Conservation (phyloP, 1,140 invertebrate genomes). For the Phenacoccus solenopsis region DNA sequence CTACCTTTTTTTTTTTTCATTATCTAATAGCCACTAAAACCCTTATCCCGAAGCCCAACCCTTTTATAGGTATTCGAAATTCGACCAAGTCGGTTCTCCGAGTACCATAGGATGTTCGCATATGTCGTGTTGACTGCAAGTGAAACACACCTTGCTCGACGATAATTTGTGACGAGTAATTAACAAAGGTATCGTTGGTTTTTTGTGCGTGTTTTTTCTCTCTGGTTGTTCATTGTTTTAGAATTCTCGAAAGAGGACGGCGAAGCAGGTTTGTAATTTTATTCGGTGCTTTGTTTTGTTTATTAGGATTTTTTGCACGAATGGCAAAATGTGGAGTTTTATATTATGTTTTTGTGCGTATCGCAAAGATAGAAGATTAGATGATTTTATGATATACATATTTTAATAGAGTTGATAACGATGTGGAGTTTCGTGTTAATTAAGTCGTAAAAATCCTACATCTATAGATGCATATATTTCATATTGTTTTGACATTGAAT, state of each 20-base stretch:
- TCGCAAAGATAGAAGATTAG: too few species aligned
- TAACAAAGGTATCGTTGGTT: neutral
- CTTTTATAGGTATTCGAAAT: neutral
- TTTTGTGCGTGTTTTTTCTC: neutral
- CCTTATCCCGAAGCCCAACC: conserved; percentile 6
- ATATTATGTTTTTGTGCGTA: too few species aligned
- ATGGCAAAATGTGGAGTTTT: too few species aligned
- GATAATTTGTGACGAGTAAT: conserved; percentile 7
- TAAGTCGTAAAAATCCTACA: too few species aligned
- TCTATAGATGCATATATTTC: too few species aligned
- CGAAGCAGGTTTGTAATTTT: neutral
- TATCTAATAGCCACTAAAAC: conserved; percentile 11
- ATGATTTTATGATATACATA: too few species aligned
- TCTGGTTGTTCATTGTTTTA: neutral
- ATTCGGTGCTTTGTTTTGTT: too few species aligned
- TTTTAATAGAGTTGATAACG: too few species aligned
- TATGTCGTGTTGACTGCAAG: conserved; percentile 6
- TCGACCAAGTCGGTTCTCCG: neutral
- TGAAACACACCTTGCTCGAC: conserved; percentile 6
- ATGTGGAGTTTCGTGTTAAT: too few species aligned
- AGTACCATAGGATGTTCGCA: neutral
- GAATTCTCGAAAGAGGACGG: neutral
- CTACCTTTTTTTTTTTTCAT: conserved; percentile 6
- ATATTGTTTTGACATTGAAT: neutral
- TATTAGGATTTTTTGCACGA: too few species aligned